Conservation (phyloP, 2,113 vertebrate species). For the Dromiciops gliroides region DNA sequence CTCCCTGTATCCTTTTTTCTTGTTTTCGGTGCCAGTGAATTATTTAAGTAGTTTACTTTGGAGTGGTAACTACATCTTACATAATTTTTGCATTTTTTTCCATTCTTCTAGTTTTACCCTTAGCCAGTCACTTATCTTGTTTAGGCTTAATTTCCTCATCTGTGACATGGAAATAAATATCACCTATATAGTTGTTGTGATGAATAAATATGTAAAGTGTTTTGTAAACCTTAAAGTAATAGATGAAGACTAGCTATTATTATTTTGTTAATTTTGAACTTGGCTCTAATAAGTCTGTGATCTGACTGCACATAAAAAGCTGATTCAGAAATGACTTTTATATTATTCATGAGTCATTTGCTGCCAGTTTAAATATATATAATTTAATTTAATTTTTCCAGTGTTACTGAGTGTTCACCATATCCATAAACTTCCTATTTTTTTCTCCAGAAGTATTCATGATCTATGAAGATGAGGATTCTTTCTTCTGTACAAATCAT, state of each 20-base stretch:
- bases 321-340: background rate
- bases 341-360: background rate
- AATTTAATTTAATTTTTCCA: background rate
- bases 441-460: background rate
- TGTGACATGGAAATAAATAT: background rate
- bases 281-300: background rate
- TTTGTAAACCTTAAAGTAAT: background rate
- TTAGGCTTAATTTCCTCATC: background rate
- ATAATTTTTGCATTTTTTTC: background rate
- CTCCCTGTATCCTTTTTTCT: background rate
- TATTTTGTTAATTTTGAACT: background rate
- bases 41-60: background rate
- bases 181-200: background rate
- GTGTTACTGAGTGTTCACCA: background rate
- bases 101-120: background rate
- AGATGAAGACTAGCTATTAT: background rate
- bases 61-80: background rate
- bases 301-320: background rate
- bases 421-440: background rate
- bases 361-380: background rate
- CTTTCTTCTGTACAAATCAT: background rate
- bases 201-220: background rate
- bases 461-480: background rate
- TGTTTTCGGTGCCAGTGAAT: background rate
- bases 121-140: background rate